Conservation (phyloP, 2,113 vertebrate species). For the Chauna torquata region DNA sequence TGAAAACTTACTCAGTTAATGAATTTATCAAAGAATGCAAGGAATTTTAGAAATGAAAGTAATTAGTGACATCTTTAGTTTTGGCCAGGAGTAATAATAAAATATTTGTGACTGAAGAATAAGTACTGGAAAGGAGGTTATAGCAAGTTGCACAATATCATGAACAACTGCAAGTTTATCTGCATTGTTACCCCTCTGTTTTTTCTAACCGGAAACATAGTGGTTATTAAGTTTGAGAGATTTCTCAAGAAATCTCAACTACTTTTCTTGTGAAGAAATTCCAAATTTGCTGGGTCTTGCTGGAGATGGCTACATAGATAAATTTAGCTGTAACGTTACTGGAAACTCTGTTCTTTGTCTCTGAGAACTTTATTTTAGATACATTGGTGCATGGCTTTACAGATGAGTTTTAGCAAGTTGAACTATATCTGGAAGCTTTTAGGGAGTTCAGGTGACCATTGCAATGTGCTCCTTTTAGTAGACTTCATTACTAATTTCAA, state of each 20-base stretch:
- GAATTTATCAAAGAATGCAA: slow-evolving; percentile 38
- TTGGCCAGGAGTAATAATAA: not conserved
- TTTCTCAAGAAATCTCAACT: not conserved
- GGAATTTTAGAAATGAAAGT: slow-evolving; percentile 58
- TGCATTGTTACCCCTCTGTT: not conserved
- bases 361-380: not conserved
- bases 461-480: not conserved
- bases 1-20: slow-evolving; percentile 1
- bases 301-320: not conserved
- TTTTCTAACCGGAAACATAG: not conserved
- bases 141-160: not conserved
- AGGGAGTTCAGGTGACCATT: not conserved
- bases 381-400: not conserved
- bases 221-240: not conserved
- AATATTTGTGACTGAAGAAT: slow-evolving; percentile 11
- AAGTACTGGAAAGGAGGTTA: not conserved
- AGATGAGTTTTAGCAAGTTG: not conserved
- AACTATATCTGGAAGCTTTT: not conserved
- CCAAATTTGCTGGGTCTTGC: not conserved
- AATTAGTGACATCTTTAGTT: slow-evolving; percentile 28
- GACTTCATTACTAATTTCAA: not conserved
- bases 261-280: not conserved
- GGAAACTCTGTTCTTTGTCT: not conserved
- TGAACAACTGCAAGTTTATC: not conserved
- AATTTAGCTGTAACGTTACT: not conserved